Percentiles rank a stretch among this genome's conserved stretches.
These are phyloP conservation scores for Lycodopsis pacificus DNA, from an alignment of 2,797 vertebrate species.

Conservation along the genomic window DNA sequence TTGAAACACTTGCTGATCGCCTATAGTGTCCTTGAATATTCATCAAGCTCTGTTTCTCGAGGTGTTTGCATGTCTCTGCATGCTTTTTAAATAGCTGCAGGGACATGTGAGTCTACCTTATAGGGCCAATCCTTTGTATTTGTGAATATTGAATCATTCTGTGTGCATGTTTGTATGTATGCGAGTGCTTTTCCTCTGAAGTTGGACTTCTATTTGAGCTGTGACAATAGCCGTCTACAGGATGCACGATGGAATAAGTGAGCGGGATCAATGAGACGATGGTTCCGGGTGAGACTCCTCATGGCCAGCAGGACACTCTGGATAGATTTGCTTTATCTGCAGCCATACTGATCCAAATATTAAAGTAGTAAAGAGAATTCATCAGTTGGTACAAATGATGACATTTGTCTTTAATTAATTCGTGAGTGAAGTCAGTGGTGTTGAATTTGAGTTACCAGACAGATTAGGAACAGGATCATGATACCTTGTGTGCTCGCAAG, in stretches of 20 bases:
- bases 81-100: neutral
- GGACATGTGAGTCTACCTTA: neutral
- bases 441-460: constrained; percentile 65
- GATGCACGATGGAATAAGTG: constrained; percentile 44
- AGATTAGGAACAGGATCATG: constrained; percentile 40
- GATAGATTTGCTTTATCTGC: constrained; percentile 48
- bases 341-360: constrained; percentile 20
- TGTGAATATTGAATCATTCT: neutral
- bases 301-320: constrained; percentile 6
- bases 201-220: neutral
- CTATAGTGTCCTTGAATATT: constrained; percentile 7
- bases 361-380: neutral
- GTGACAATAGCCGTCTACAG: neutral
- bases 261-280: constrained; percentile 48
- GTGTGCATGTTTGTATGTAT: neutral
- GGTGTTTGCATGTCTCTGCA: constrained; percentile 2
- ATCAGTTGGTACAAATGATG: constrained; percentile 12
- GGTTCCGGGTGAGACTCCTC: constrained; percentile 29
- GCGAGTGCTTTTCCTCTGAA: neutral
- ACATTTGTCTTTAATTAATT: constrained; percentile 65
- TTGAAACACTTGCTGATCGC: constrained; percentile 11
- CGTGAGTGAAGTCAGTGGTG: constrained; percentile 49
- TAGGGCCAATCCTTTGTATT: constrained; percentile 1
- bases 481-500: constrained; percentile 36
- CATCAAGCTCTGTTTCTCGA: constrained; percentile 13